Evolutionary conservation across 2,113 vertebrate genomes (phyloP).

Genomic region (Narcine bancroftii): DNA sequence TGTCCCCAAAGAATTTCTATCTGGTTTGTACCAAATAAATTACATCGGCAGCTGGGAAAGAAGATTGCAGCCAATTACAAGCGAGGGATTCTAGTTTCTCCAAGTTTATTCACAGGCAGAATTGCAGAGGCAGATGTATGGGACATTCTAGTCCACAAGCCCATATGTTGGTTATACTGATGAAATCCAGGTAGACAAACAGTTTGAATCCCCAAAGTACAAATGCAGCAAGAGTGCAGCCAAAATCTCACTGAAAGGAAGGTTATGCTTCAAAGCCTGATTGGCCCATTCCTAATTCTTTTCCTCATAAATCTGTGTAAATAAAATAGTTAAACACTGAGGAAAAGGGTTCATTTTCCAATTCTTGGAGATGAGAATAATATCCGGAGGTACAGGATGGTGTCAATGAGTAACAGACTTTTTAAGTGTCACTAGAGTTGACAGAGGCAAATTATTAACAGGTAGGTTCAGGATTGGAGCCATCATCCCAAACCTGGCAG

Average conservation of each 20-base stretch:
- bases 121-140: not conserved
- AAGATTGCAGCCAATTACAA: not conserved
- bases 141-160: not conserved
- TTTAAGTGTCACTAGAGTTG: too few relatives aligned
- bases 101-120: not conserved
- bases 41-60: not conserved
- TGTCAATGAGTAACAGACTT: too few relatives aligned
- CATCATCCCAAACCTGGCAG: too few relatives aligned
- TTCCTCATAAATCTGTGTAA: not conserved
- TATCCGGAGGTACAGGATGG: not conserved
- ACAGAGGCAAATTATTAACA: too few relatives aligned
- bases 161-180: not conserved
- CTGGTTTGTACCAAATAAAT: not conserved
- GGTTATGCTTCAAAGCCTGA: too few relatives aligned
- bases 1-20: not conserved
- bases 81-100: not conserved
- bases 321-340: not conserved
- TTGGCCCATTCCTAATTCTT: not conserved
- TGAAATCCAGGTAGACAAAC: not conserved
- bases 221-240: not conserved
- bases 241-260: not conserved
- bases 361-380: not conserved
- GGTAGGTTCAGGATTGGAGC: too few relatives aligned
- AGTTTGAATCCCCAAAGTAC: not conserved
- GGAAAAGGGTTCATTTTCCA: not conserved